Evolutionary conservation across 2,888 invertebrate species (phyloP).

Genomic region (Lasioglossum villosulum): DNA sequence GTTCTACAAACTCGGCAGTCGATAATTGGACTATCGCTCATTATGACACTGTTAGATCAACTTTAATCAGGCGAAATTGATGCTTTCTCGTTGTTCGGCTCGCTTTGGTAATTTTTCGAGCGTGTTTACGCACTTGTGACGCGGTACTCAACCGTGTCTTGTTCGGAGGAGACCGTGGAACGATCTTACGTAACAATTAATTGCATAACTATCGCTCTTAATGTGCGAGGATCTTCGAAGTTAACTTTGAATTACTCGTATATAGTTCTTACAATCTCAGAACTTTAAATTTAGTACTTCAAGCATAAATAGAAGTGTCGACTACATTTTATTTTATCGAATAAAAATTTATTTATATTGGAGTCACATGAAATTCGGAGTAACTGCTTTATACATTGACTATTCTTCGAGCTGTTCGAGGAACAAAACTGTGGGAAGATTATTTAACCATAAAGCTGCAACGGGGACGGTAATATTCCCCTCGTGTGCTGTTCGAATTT

Average conservation of each 20-base stretch:
- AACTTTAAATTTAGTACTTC: too few species aligned
- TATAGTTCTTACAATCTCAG: too few species aligned
- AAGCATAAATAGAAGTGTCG: too few species aligned
- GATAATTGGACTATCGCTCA: conserved; percentile 9
- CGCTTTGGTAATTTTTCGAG: background rate
- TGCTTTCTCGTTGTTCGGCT: background rate
- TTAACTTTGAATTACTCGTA: too few species aligned
- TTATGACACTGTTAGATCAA: background rate
- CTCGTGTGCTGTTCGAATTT: background rate
- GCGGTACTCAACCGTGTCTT: background rate
- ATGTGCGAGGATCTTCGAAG: background rate
- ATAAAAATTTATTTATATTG: too few species aligned
- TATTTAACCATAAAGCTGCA: too few species aligned
- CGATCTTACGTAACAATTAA: background rate
- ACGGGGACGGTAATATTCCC: background rate
- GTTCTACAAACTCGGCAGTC: conserved; percentile 27
- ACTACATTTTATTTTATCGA: too few species aligned
- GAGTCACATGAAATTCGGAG: too few species aligned
- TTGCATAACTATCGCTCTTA: background rate
- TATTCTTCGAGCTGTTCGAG: background rate
- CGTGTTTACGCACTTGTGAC: background rate
- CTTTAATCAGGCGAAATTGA: background rate
- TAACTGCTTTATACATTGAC: background rate
- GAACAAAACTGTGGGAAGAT: background rate
- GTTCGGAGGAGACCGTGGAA: background rate